A percentile compares a stretch with the other conserved stretches of the same genome.
Evolutionary conservation across 2,888 invertebrate genomes (phyloP).

Genomic region (Nysson spinosus): DNA sequence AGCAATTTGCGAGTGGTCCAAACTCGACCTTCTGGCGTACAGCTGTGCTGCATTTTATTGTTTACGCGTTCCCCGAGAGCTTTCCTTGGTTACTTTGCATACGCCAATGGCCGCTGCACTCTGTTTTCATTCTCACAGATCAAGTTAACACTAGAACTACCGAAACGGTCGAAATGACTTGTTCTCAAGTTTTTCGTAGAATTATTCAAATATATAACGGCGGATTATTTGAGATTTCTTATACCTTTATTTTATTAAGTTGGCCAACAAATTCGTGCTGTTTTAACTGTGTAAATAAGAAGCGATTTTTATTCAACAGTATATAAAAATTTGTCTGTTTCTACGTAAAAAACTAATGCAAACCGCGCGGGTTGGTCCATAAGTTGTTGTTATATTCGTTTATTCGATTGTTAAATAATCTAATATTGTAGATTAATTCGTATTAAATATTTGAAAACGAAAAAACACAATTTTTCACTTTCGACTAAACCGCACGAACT

Average conservation of each 20-base stretch:
- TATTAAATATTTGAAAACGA: no score
- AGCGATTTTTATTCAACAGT: background rate
- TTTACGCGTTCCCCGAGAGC: conserved; percentile 28
- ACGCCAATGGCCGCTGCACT: no score
- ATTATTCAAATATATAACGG: background rate
- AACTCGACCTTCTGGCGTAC: conserved; percentile 38
- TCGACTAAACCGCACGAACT: conserved; percentile 23
- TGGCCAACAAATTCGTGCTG: no score
- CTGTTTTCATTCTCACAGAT: no score
- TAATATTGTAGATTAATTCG: no score
- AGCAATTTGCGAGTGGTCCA: conserved; percentile 25
- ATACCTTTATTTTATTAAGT: no score
- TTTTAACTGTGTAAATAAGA: background rate
- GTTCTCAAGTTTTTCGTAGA: background rate
- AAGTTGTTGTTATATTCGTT: no score
- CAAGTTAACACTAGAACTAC: background rate
- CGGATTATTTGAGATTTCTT: no score
- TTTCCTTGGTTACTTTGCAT: conserved; percentile 23
- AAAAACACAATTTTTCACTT: no score
- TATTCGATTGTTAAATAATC: no score
- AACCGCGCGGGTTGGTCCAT: no score
- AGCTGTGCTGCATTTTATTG: conserved; percentile 30
- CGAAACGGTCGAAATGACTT: background rate
- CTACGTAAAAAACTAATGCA: no score
- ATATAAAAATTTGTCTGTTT: background rate